Evolutionary conservation across 2,797 vertebrate genomes (phyloP).

Genomic region (Leptodactylus fallax): DNA sequence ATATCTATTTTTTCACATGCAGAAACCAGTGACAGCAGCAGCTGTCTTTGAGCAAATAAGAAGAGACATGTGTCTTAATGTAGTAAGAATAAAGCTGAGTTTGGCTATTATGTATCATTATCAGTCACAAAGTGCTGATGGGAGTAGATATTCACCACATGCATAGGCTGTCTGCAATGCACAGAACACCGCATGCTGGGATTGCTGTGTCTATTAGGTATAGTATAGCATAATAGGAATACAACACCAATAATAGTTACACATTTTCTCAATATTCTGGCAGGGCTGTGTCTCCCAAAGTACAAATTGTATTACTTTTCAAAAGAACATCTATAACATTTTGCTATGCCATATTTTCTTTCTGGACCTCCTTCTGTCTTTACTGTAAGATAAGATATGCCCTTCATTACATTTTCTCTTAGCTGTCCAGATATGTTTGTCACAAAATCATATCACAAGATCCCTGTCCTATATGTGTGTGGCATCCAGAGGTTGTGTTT

Average conservation of each 20-base stretch:
- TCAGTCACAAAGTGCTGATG: conserved; percentile 20
- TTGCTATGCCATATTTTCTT: not conserved
- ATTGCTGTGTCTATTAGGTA: not conserved
- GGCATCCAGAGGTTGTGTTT: too few relatives aligned
- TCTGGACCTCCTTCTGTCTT: not conserved
- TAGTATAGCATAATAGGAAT: not conserved
- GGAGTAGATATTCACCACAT: not conserved
- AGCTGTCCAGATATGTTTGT: too few relatives aligned
- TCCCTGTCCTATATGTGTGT: too few relatives aligned
- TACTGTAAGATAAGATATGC: not conserved
- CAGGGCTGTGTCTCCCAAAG: not conserved
- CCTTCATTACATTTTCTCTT: not conserved
- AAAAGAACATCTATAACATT: not conserved
- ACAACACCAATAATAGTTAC: not conserved
- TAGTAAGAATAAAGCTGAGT: conserved; percentile 27
- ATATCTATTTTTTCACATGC: not conserved
- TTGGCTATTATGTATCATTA: conserved; percentile 6
- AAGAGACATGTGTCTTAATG: conserved; percentile 10
- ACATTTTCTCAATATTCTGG: not conserved
- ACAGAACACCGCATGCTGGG: not conserved
- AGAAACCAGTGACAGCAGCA: conserved; percentile 1
- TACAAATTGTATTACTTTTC: not conserved
- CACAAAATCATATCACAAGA: too few relatives aligned
- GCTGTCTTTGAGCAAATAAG: conserved; percentile 7
- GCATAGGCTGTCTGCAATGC: not conserved